Evolutionary conservation across 2,797 vertebrate species (phyloP), one percentile per base, ranked within the genome.

Genomic region (Enteromius thamalakanensis): DNA sequence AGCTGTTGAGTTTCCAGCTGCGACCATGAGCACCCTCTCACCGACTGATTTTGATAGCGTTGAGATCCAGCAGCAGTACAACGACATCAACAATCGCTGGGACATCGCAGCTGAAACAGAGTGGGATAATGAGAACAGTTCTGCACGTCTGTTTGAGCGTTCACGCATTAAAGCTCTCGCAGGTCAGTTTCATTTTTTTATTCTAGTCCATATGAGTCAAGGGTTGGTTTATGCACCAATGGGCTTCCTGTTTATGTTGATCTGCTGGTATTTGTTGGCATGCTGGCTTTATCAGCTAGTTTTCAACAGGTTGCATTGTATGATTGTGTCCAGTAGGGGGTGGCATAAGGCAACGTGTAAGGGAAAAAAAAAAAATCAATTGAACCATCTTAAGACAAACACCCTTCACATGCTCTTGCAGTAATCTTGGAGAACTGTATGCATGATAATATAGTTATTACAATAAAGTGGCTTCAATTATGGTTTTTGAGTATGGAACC

Each of bases 21-120:
- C 83, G 95, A 93, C 91, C 94, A 97, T 97, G 96, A 97, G 96
- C 92, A 96, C 96, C 88, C 93, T 97, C 89, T 98, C 97, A 2
- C 96, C 96, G 37, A 97, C 97, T 2, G 96, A 98, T 92, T 98
- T 96, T 26, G 97, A 98, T 94, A 97, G 95, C 89, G 92, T 97
- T 93, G 97, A 98, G 93, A 98, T 97, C 91, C 97, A 98, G 92
- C 97, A 97, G 91, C 97, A 97, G 88, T 98, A 97, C 86, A 97
- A 97, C 3, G 97, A 98, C 92, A 97, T 98, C 92, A 98, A 98
- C 92, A 98, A 98, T 92, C 96, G 97, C 90, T 98, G 97, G 97
- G 97, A 98, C 89, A 93, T 97, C 87, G 95, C 95, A 29, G 94
- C 96, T 0, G 96, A 97, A 86, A 94, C 95, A 0, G 97, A 97